These are phyloP conservation scores for Uria lomvia DNA, from an alignment of 2,113 vertebrate genomes.

Conservation along the genomic window DNA sequence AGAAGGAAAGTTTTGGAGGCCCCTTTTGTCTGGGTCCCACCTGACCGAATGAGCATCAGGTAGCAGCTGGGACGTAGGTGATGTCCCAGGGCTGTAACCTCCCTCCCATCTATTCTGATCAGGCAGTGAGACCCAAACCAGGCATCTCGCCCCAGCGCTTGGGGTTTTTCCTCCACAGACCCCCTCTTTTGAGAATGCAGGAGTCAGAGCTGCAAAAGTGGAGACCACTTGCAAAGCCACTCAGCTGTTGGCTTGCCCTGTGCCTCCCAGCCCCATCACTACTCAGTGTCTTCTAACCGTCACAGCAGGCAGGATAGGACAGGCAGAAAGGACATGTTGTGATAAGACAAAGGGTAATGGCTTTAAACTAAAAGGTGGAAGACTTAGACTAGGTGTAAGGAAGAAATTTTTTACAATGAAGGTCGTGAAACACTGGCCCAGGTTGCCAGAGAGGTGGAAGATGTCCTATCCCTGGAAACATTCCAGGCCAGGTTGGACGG, in stretches of 20 bases:
- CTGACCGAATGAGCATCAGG: accelerated
- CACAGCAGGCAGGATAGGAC: background rate
- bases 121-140: background rate
- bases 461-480: background rate
- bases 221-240: background rate
- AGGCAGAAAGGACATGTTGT: background rate
- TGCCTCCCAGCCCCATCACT: background rate
- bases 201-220: background rate
- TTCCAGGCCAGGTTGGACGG: accelerated
- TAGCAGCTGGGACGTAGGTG: background rate
- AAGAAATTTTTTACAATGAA: accelerated
- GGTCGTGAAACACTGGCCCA: background rate
- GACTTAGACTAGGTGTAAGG: background rate
- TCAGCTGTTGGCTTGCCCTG: background rate
- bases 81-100: background rate
- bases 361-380: background rate
- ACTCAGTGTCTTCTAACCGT: background rate
- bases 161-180: background rate
- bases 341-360: background rate
- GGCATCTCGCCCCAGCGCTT: background rate
- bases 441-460: background rate
- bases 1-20: background rate
- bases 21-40: background rate
- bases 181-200: background rate
- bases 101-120: background rate